Evolutionary conservation across 2,113 vertebrate genomes (phyloP).

Genomic region (Nycticryphes semicollaris): DNA sequence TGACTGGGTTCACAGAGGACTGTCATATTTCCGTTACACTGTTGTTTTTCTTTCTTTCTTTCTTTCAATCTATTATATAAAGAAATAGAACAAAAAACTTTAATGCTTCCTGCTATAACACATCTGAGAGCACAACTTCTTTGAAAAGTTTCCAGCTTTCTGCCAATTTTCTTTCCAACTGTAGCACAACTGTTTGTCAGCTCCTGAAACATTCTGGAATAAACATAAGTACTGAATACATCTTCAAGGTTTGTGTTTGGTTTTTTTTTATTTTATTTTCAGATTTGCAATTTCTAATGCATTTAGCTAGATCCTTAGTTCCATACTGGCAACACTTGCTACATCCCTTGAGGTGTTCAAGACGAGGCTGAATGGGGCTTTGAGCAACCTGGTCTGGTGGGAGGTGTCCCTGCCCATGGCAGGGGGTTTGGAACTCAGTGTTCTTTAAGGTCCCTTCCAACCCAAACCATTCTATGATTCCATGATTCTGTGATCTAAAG

Average conservation of each 20-base stretch:
- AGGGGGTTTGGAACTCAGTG: too few species aligned
- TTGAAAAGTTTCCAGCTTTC: neutral
- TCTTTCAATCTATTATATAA: neutral
- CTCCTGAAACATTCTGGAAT: neutral
- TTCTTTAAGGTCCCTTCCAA: too few species aligned
- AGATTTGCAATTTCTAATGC: neutral
- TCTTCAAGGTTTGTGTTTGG: neutral
- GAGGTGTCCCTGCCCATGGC: too few species aligned
- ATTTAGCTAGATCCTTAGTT: neutral
- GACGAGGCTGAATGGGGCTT: too few species aligned
- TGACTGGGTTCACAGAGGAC: neutral
- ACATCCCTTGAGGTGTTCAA: neutral
- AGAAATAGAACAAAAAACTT: constrained; percentile 2
- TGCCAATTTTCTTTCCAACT: neutral
- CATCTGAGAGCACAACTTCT: neutral
- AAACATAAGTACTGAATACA: neutral
- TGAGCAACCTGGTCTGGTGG: too few species aligned
- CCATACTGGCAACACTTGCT: neutral
- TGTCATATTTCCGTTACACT: neutral
- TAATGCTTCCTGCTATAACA: neutral
- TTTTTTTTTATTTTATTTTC: neutral
- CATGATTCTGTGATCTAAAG: neutral
- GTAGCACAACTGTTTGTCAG: neutral
- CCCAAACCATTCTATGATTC: too few species aligned
- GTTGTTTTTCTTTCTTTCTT: neutral